phyloP scores from a whole-genome alignment of 1,140 invertebrate genomes.

The Lordiphosa clarofinis region DNA sequence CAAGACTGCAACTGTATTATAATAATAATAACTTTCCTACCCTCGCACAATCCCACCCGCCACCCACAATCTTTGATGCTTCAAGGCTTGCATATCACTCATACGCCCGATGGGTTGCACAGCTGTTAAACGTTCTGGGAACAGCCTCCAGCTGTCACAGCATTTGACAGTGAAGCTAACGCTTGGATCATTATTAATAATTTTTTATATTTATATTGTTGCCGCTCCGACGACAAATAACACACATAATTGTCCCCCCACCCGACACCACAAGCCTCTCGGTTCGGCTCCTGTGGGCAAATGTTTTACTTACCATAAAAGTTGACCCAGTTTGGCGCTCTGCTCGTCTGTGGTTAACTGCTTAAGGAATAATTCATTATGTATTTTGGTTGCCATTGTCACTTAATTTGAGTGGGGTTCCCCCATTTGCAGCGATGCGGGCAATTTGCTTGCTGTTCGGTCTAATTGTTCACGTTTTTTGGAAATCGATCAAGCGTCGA shows the following conservation, averaged over 20 bases:
- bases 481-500: slow-evolving; percentile 60
- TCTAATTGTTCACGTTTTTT: slow-evolving; percentile 55
- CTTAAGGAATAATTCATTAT: slow-evolving; percentile 76
- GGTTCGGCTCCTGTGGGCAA: slow-evolving; percentile 29
- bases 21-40: no score
- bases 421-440: slow-evolving; percentile 31
- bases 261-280: background rate
- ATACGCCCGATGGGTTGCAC: slow-evolving; percentile 29
- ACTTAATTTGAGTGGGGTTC: slow-evolving; percentile 65
- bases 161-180: slow-evolving; percentile 7
- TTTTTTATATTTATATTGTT: slow-evolving; percentile 17
- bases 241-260: slow-evolving; percentile 47
- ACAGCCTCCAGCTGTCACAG: slow-evolving; percentile 3
- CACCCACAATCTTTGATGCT: background rate
- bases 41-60: no score
- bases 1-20: no score
- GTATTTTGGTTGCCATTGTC: slow-evolving; percentile 63
- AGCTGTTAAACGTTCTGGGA: slow-evolving; percentile 23
- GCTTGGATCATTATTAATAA: slow-evolving; percentile 19
- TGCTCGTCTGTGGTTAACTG: slow-evolving; percentile 56
- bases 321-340: slow-evolving; percentile 45
- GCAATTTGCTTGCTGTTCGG: slow-evolving; percentile 48
- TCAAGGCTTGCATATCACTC: slow-evolving; percentile 32
- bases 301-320: slow-evolving; percentile 27
- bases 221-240: slow-evolving; percentile 52